These are phyloP conservation scores for Charina bottae DNA, from an alignment of 2,113 vertebrate genomes.

Conservation along the genomic window DNA sequence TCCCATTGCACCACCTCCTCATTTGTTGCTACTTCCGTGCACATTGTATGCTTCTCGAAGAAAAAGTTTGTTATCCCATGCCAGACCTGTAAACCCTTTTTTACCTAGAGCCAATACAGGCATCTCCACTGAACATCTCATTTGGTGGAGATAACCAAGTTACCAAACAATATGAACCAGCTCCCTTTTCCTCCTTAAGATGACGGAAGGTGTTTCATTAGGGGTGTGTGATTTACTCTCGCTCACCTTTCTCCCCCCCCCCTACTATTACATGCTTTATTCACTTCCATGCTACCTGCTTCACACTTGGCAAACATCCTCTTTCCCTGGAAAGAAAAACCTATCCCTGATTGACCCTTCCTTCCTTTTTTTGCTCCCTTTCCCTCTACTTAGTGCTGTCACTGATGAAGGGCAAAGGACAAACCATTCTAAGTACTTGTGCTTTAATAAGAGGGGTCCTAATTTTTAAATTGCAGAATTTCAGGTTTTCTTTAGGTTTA, in stretches of 20 bases:
- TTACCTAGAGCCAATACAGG: background rate
- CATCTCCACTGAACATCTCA: background rate
- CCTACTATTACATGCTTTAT: background rate
- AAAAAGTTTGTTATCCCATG: background rate
- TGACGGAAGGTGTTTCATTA: background rate
- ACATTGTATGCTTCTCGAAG: rapidly evolving
- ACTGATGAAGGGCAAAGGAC: background rate
- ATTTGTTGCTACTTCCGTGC: rapidly evolving
- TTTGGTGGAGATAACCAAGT: background rate
- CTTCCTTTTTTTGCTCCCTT: background rate
- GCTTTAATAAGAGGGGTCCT: background rate
- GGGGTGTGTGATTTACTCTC: background rate
- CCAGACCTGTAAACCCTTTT: background rate
- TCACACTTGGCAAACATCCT: background rate
- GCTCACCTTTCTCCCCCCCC: background rate
- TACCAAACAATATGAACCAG: background rate
- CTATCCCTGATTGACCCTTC: background rate
- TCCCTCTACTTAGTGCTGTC: background rate
- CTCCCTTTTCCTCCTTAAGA: background rate
- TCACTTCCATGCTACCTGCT: background rate
- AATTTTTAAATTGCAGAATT: background rate
- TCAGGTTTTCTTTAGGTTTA: background rate
- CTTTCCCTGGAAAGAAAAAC: background rate
- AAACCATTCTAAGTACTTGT: background rate
- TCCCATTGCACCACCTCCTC: rapidly evolving